These are phyloP conservation scores for Merops nubicus DNA, from an alignment of 2,113 vertebrate genomes.

Conservation along the genomic window DNA sequence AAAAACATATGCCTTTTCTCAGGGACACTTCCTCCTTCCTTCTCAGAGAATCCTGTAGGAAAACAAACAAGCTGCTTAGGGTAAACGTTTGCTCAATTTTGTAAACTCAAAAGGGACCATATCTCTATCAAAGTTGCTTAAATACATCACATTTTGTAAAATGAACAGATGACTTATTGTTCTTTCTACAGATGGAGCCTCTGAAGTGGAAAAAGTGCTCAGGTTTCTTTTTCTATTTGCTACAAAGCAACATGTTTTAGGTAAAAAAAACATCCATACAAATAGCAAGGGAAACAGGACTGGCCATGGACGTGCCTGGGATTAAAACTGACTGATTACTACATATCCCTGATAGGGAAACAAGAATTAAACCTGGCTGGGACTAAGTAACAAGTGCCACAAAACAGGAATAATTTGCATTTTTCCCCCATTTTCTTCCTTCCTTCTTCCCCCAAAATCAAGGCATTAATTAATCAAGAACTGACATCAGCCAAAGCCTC, in stretches of 20 bases:
- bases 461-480: neutral
- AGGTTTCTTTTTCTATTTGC: neutral
- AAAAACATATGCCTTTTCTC: fast-evolving
- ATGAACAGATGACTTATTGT: neutral
- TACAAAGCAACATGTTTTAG: neutral
- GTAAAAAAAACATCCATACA: neutral
- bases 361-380: neutral
- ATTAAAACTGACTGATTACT: neutral
- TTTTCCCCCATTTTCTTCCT: neutral
- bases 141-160: neutral
- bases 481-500: neutral
- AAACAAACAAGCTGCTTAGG: neutral
- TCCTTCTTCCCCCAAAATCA: neutral
- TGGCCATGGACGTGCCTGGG: neutral
- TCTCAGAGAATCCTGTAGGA: neutral
- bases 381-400: neutral
- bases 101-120: neutral
- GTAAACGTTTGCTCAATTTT: neutral
- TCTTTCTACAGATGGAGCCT: neutral
- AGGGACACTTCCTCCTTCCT: neutral
- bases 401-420: neutral
- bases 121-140: neutral
- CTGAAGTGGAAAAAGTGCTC: neutral
- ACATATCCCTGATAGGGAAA: neutral
- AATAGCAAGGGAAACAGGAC: fast-evolving